Percentiles rank a stretch among this genome's conserved stretches.
These are phyloP conservation scores for Acanthopleura granulata DNA, from an alignment of 2,888 invertebrate species.

Conservation along the genomic window DNA sequence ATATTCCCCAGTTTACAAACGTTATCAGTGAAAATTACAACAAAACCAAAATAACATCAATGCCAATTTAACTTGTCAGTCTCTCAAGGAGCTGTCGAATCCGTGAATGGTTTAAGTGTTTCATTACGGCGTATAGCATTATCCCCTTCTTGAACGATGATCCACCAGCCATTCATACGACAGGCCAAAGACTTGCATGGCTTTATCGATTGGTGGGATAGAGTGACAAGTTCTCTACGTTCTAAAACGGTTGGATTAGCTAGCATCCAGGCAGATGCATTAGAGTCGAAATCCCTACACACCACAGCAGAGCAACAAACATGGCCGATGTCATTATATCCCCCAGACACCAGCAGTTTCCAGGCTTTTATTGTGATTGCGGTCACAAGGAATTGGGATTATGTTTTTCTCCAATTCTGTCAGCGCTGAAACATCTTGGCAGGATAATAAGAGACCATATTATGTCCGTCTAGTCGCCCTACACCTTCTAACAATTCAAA, in stretches of 20 bases:
- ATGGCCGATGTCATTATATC: not conserved
- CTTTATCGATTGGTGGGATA: not conserved
- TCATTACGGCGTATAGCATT: too few relatives aligned
- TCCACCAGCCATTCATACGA: too few relatives aligned
- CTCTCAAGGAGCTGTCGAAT: too few relatives aligned
- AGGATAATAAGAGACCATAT: not conserved
- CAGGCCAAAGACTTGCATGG: too few relatives aligned
- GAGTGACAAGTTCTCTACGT: not conserved
- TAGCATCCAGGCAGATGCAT: not conserved
- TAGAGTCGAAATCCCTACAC: not conserved
- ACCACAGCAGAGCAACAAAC: not conserved
- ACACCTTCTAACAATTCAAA: too few relatives aligned
- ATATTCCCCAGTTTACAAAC: too few relatives aligned
- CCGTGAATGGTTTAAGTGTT: too few relatives aligned
- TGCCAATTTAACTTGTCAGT: too few relatives aligned
- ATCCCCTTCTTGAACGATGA: too few relatives aligned
- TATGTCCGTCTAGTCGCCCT: not conserved
- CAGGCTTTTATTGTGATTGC: constrained; percentile 10
- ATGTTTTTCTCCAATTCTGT: constrained; percentile 1
- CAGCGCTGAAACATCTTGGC: not conserved
- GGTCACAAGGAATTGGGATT: not conserved
- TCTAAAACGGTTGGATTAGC: not conserved
- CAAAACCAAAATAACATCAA: too few relatives aligned
- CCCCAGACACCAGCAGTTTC: not conserved
- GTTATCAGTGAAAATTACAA: too few relatives aligned